These are phyloP conservation scores for Venustaconcha ellipsiformis DNA, from an alignment of 1,140 invertebrate genomes.

Conservation along the genomic window DNA sequence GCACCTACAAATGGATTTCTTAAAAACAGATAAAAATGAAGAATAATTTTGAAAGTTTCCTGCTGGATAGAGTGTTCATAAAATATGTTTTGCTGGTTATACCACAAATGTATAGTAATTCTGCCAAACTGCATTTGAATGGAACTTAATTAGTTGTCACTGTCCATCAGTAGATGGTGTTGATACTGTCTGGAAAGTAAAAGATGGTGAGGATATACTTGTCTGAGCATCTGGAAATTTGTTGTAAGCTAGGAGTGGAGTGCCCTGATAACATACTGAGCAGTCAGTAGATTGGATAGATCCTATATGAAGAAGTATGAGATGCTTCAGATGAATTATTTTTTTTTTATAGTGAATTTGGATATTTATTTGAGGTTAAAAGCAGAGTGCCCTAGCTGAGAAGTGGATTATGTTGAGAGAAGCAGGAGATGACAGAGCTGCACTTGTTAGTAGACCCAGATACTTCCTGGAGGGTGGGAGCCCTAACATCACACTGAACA, in stretches of 20 bases:
- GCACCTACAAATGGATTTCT: too few species aligned
- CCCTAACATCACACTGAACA: conserved; percentile 94
- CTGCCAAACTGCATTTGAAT: too few species aligned
- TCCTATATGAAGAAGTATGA: conserved; percentile 95
- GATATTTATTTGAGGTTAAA: conserved; percentile 81
- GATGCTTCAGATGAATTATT: too few species aligned
- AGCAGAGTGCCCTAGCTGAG: conserved; percentile 89
- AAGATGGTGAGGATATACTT: too few species aligned
- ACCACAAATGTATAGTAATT: too few species aligned
- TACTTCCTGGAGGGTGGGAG: conserved; percentile 82
- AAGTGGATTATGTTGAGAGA: conserved; percentile 95
- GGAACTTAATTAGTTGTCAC: too few species aligned
- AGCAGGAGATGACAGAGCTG: conserved; percentile 73
- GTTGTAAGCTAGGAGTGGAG: conserved; percentile 87
- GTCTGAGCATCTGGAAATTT: conserved; percentile 28
- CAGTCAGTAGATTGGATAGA: conserved; percentile 95
- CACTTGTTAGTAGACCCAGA: background rate
- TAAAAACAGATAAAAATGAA: too few species aligned
- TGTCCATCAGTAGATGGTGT: too few species aligned
- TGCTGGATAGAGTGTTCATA: too few species aligned
- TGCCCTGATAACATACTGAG: conserved; percentile 94
- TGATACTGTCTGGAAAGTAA: too few species aligned
- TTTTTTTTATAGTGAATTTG: background rate
- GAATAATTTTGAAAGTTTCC: too few species aligned
- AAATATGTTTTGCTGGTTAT: too few species aligned